Evolutionary conservation across 2,797 vertebrate genomes (phyloP).

Genomic region (Premnoplex brunnescens): DNA sequence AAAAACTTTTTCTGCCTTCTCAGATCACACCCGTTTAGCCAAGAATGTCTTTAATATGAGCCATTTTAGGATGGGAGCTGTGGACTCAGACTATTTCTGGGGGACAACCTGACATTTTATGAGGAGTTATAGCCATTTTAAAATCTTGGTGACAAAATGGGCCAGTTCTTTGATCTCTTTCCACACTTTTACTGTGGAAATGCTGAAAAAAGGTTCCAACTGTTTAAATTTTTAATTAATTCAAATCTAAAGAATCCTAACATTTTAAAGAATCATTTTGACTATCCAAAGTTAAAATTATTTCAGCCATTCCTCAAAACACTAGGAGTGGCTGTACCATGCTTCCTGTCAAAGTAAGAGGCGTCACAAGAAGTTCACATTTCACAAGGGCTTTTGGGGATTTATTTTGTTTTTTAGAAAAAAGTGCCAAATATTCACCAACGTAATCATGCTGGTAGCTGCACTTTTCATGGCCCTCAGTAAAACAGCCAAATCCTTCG

Average conservation of each 20-base stretch:
- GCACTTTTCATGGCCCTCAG: conserved; percentile 84
- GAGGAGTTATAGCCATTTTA: neutral
- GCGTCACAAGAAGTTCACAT: neutral
- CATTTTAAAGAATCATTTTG: neutral
- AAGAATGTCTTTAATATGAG: neutral
- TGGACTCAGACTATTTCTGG: neutral
- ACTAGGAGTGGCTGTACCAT: neutral
- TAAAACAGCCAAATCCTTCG: conserved; percentile 84
- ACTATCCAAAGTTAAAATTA: neutral
- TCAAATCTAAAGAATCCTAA: neutral
- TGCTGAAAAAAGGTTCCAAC: neutral
- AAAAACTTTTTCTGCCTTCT: neutral
- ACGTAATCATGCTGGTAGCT: conserved; percentile 84
- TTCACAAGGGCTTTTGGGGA: neutral
- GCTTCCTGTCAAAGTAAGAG: neutral
- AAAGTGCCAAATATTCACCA: conserved; percentile 88
- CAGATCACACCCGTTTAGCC: neutral
- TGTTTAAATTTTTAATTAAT: neutral
- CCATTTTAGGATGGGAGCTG: neutral
- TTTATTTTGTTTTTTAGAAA: conserved; percentile 76
- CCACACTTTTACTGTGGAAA: neutral
- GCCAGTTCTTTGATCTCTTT: neutral
- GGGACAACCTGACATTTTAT: neutral
- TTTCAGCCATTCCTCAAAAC: neutral
- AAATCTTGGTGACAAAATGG: neutral